These are phyloP conservation scores for Entomyzon cyanotis DNA, from an alignment of 2,113 vertebrate species.

Conservation along the genomic window DNA sequence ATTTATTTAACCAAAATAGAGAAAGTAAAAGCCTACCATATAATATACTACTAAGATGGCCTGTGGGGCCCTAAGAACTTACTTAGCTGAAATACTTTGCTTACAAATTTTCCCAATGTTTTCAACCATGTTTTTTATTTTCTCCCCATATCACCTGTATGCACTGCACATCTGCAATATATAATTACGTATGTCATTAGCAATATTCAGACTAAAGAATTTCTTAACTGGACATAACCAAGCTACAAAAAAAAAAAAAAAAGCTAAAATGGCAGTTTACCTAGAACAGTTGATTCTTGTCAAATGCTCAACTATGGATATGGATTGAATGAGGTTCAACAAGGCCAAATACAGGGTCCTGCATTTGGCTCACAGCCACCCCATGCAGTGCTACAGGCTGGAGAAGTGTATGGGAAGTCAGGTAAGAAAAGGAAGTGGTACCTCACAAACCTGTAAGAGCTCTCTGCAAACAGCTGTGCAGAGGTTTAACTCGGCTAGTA, in stretches of 20 bases:
- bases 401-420: background rate
- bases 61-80: background rate
- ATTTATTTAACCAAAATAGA: background rate
- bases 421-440: background rate
- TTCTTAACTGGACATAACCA: background rate
- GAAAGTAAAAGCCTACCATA: background rate
- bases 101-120: background rate
- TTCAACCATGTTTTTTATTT: background rate
- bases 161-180: background rate
- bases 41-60: background rate
- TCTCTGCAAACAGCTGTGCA: background rate
- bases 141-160: background rate
- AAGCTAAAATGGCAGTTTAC: background rate
- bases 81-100: background rate
- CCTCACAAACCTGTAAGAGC: background rate
- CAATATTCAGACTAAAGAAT: background rate
- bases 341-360: background rate
- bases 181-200: fast-evolving
- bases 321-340: background rate
- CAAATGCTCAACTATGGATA: background rate
- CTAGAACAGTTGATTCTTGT: background rate
- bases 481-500: background rate
- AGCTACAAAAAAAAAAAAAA: background rate
- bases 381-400: background rate
- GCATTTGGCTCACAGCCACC: background rate